Evolutionary conservation across 2,888 invertebrate genomes (phyloP).

Genomic region (Strigamia maritima): DNA sequence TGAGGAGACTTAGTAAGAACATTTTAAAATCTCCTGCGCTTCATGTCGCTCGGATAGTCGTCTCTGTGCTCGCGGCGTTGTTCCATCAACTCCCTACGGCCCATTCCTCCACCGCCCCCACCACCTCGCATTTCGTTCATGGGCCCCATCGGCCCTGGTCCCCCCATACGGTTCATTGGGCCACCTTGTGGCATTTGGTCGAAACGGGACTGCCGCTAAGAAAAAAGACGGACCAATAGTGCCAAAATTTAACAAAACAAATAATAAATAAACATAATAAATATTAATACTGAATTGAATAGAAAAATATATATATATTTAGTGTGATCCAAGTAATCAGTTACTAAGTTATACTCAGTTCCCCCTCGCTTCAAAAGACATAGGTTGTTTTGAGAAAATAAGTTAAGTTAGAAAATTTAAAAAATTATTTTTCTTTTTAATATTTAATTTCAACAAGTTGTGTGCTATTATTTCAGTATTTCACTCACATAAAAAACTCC

Average conservation of each 20-base stretch:
- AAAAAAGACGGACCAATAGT: not conserved
- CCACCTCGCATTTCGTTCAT: constrained; percentile 40
- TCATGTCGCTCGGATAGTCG: constrained; percentile 40
- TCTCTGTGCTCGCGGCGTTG: constrained; percentile 42
- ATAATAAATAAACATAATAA: not conserved
- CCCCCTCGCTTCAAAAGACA: not conserved
- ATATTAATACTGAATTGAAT: not conserved
- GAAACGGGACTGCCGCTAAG: constrained; percentile 41
- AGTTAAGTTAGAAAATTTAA: not conserved
- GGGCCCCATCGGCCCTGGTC: constrained; percentile 38
- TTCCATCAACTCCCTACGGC: constrained; percentile 42
- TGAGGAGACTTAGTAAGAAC: not conserved
- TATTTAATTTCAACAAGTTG: not conserved
- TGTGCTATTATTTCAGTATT: not conserved
- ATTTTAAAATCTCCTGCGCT: constrained; percentile 40
- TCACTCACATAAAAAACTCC: not conserved
- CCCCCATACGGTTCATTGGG: constrained; percentile 33
- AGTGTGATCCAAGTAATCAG: not conserved
- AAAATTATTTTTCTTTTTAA: not conserved
- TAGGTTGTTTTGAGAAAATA: not conserved
- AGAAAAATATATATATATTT: not conserved
- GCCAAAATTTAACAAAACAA: constrained; percentile 1
- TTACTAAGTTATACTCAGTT: not conserved
- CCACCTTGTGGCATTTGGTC: constrained; percentile 41
- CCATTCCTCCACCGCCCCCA: constrained; percentile 41